Conservation (phyloP, 2,888 invertebrate genomes). For the Pocota personata region DNA sequence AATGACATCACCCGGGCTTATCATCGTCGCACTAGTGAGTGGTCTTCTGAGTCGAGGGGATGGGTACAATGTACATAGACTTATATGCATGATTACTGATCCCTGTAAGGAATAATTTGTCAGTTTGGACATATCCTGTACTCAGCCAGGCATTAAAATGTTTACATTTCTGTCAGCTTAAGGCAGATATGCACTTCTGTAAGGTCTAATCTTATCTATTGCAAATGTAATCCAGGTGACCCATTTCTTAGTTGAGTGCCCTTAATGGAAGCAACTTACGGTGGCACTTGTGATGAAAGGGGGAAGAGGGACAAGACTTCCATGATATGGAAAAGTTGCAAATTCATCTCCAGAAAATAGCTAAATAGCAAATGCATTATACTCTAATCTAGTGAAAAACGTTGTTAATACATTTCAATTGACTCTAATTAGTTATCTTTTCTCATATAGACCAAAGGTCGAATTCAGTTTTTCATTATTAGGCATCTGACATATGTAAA, state of each 20-base stretch:
- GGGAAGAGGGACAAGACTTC: too few relatives aligned
- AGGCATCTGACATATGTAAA: too few relatives aligned
- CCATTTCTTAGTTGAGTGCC: neutral
- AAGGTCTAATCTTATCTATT: conserved; percentile 5
- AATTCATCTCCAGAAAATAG: too few relatives aligned
- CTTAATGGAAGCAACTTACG: neutral
- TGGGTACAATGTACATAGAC: neutral
- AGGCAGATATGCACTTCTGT: neutral
- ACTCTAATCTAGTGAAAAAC: too few relatives aligned
- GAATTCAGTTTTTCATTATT: too few relatives aligned
- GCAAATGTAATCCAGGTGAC: neutral
- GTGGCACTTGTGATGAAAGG: neutral
- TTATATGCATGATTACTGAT: neutral
- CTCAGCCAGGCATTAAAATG: neutral
- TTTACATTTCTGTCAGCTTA: conserved; percentile 5
- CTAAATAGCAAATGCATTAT: neutral
- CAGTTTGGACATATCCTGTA: conserved; percentile 24
- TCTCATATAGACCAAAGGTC: too few relatives aligned
- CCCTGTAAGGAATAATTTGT: conserved; percentile 17
- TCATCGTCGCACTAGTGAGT: neutral
- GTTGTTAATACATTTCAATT: too few relatives aligned
- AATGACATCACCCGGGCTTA: conserved; percentile 55
- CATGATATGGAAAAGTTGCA: too few relatives aligned
- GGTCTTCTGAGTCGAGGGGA: too few relatives aligned
- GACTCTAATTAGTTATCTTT: too few relatives aligned